Conservation (phyloP, 2,888 invertebrate species). For the Lithophane socia region DNA sequence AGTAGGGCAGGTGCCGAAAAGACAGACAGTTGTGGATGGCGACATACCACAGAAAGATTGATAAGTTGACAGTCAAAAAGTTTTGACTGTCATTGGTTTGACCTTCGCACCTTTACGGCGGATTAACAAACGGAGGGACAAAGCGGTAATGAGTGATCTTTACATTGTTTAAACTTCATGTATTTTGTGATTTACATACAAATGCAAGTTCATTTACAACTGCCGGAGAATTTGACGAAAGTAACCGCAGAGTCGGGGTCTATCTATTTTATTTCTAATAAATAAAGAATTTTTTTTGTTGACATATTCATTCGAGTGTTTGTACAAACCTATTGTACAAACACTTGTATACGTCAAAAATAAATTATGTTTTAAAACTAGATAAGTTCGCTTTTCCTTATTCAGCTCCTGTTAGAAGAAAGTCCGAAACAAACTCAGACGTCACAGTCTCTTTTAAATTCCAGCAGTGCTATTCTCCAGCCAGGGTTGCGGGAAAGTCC, state of each 20-base stretch:
- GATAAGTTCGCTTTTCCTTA: too few species aligned
- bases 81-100: constrained; percentile 5
- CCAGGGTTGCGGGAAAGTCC: too few species aligned
- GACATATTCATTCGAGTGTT: too few species aligned
- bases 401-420: too few species aligned
- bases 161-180: background rate
- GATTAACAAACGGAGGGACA: background rate
- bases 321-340: too few species aligned
- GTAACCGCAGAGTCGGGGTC: background rate
- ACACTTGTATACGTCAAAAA: too few species aligned
- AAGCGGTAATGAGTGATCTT: background rate
- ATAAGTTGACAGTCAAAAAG: constrained; percentile 21
- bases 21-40: background rate
- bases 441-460: too few species aligned
- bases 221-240: background rate
- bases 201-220: background rate
- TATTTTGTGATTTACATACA: background rate
- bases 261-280: too few species aligned
- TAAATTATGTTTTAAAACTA: too few species aligned
- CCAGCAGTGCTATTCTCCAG: too few species aligned
- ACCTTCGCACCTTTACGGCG: background rate
- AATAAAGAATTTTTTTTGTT: too few species aligned
- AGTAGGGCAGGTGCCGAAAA: background rate
- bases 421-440: too few species aligned
- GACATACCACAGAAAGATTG: background rate